Evolutionary conservation across 2,113 vertebrate species (phyloP), one percentile per base, ranked within the genome.

Genomic region (Lipotes vexillifer): DNA sequence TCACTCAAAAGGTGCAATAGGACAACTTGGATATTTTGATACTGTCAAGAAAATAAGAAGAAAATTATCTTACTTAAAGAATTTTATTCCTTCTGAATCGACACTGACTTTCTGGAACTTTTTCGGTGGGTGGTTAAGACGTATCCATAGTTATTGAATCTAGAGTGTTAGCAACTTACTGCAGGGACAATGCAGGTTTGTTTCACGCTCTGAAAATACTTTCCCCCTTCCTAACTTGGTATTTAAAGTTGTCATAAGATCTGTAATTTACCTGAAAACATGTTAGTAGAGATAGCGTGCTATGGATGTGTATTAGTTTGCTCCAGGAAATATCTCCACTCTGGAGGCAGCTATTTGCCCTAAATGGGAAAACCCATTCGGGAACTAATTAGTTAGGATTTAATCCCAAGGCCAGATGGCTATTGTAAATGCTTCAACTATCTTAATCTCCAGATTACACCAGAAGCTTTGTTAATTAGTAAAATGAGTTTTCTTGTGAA

Each of bases 391-490:
- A 71, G 65, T 29, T 80, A 90, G 29, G 63, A 46, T 25, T 92
- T 92, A 97, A 97, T 21, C 65, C 46, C 49, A 36, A 88, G 72
- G 61, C 85, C 88, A 97, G 94, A 85, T 88, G 96, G 85, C 55
- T 72, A 72, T 66, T 74, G 57, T 41, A 92, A 68, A 90, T 66
- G 84, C 38, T 81, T 55, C 57, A 18, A 36, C 68, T 93, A 85
- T 38, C 52, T 25, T 88, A 41, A 92, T 86, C 93, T 88, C 77
- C 14, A 33, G 77, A 94, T 25, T 74, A 95, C 9, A 55, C 52
- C 75, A 94, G 90, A 94, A 71, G 77, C 66, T 96, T 63, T 90
- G 66, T 46, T 85, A 63, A 46, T 91, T 59, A 89, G 66, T 33
- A 86, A 96, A 94, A 78, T 27, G 36, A 82, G 41, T 82, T 65